Evolutionary conservation across 2,113 vertebrate species (phyloP).

Genomic region (Sinosuthora webbiana): DNA sequence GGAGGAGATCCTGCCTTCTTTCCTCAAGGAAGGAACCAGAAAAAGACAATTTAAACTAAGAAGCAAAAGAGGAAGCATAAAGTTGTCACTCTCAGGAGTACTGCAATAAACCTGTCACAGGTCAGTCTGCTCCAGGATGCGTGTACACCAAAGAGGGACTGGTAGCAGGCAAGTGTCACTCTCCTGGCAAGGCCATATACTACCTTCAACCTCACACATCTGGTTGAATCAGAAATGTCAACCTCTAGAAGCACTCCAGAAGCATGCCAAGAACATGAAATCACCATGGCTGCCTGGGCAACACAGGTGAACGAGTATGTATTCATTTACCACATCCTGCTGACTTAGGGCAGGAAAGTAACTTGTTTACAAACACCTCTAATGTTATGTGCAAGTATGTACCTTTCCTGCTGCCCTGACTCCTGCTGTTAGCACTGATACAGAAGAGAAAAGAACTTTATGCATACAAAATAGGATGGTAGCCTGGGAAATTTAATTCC

Average conservation of each 20-base stretch:
- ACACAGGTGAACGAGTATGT: not conserved
- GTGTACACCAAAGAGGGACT: not conserved
- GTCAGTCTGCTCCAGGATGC: not conserved
- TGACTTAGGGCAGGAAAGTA: not conserved
- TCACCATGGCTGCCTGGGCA: not conserved
- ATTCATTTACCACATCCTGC: not conserved
- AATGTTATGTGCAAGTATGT: not conserved
- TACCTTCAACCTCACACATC: not conserved
- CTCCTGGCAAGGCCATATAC: not conserved
- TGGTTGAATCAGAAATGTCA: not conserved
- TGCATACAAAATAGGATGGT: not conserved
- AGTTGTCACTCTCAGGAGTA: not conserved
- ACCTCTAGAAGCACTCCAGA: not conserved
- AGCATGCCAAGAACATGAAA: not conserved
- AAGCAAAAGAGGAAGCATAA: not conserved
- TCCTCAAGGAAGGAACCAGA: not conserved
- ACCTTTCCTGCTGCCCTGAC: not conserved
- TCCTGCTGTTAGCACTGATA: not conserved
- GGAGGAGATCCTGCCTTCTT: not conserved
- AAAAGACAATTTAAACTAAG: not conserved
- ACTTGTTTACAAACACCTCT: not conserved
- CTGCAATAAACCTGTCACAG: not conserved
- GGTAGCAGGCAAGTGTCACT: not conserved
- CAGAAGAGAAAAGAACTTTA: constrained; percentile 1
- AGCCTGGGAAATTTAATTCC: not conserved